Evolutionary conservation across 2,888 invertebrate species (phyloP), one percentile per base, ranked within the genome.

Genomic region (Amitus sp.): DNA sequence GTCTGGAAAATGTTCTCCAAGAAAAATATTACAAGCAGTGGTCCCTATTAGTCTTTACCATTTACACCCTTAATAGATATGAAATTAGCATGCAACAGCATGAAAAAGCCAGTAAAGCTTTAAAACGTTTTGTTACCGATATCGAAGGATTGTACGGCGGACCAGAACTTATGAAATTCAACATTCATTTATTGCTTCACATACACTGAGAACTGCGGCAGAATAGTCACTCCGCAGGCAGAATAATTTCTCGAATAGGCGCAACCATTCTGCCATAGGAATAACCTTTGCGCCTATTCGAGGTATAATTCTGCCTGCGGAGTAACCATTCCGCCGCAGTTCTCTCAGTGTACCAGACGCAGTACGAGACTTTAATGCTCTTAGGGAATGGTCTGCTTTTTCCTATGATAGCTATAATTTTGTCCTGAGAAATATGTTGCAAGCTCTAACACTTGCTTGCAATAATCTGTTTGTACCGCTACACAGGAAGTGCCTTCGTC

Each of bases 331-430:
- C n/a, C n/a, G n/a, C n/a, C n/a, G n/a, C n/a, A n/a, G n/a, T n/a
- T n/a, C n/a, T n/a, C n/a, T n/a, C n/a, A n/a, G n/a, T n/a, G n/a
- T n/a, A n/a, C n/a, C 58, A n/a, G 5, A 5, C 1, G 13, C 37
- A 20, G 43, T 58, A 1, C 9, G 12, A n/a, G n/a, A 47, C 9
- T 53, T 43, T 56, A 49, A 49, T 10, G 43, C 49, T 12, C 19
- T 50, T 3, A 45, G 56, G 56, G 56, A 9, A 12, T 42, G 28
- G 47, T 58, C 58, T 1, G 46, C 50, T 9, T 57, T 49, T 23
- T 49, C 49, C 3, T 55, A 33, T 7, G 37, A 55, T 6, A 27
- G 27, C n/a, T n/a, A n/a, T n/a, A n/a, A n/a, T n/a, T n/a, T n/a
- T n/a, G n/a, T n/a, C n/a, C n/a, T n/a, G n/a, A 4, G 27, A 27